Evolutionary conservation across 2,888 invertebrate species (phyloP).

Genomic region (Cenopis cana): DNA sequence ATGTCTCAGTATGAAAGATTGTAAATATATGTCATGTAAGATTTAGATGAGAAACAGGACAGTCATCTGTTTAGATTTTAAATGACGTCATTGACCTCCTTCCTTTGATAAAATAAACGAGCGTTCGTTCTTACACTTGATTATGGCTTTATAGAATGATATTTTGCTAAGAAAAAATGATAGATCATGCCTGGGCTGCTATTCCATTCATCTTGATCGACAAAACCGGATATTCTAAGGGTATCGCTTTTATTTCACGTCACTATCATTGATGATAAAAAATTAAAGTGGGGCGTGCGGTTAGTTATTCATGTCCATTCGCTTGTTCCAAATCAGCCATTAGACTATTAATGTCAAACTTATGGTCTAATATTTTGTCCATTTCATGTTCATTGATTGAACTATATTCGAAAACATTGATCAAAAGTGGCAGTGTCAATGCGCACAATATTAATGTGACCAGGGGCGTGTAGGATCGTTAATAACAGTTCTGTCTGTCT

Average conservation of each 20-base stretch:
- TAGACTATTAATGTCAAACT: not conserved
- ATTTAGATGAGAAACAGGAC: slow-evolving; percentile 23
- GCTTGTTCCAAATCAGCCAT: not conserved
- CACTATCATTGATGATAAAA: no score
- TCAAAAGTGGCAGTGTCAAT: not conserved
- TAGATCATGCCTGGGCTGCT: not conserved
- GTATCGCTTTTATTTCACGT: no score
- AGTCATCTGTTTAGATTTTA: slow-evolving; percentile 12
- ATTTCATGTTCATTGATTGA: slow-evolving; percentile 1
- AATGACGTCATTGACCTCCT: slow-evolving; percentile 13
- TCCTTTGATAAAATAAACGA: not conserved
- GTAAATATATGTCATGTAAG: slow-evolving; percentile 5
- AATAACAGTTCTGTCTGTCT: not conserved
- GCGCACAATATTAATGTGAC: not conserved
- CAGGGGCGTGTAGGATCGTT: not conserved
- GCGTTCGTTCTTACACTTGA: not conserved
- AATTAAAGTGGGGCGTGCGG: no score
- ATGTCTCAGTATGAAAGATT: slow-evolving; percentile 6
- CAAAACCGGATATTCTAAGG: no score
- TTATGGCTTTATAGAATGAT: not conserved
- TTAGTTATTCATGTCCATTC: no score
- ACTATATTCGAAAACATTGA: slow-evolving; percentile 2
- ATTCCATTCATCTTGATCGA: no score
- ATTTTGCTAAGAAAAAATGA: not conserved
- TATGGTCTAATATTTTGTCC: not conserved